These are phyloP conservation scores for Sebastes iracundus DNA, from an alignment of 2,797 vertebrate genomes.

Conservation along the genomic window DNA sequence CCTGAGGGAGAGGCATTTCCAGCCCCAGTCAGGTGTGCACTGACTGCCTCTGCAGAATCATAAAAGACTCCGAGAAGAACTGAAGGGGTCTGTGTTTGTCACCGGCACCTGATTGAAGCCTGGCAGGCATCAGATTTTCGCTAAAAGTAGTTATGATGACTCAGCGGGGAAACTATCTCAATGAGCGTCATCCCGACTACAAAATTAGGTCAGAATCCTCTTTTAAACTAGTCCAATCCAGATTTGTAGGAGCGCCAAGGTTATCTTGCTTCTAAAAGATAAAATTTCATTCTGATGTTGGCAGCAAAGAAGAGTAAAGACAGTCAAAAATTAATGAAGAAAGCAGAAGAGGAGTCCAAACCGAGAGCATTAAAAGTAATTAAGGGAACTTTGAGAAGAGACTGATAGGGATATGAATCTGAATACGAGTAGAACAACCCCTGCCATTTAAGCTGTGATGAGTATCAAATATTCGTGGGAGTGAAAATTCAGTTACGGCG, in stretches of 20 bases:
- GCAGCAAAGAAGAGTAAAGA: not conserved
- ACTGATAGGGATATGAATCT: not conserved
- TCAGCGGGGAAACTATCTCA: conserved; percentile 18
- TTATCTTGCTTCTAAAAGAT: not conserved
- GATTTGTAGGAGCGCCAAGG: not conserved
- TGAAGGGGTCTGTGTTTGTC: conserved; percentile 16
- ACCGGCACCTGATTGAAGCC: conserved; percentile 30
- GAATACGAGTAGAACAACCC: not conserved
- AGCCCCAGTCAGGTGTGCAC: conserved; percentile 45
- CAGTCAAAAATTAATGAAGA: conserved; percentile 17
- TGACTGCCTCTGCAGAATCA: conserved; percentile 23
- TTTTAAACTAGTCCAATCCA: conserved; percentile 19
- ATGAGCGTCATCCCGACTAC: not conserved
- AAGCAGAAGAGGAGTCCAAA: not conserved
- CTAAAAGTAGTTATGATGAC: conserved; percentile 37
- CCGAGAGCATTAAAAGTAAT: conserved; percentile 20
- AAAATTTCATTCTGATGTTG: conserved; percentile 3
- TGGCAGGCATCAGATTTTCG: conserved; percentile 10
- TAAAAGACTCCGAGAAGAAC: conserved; percentile 14
- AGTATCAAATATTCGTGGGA: conserved; percentile 36
- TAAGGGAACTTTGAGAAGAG: not conserved
- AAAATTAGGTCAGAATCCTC: conserved; percentile 20
- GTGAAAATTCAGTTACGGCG: conserved; percentile 31
- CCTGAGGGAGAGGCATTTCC: conserved; percentile 57
- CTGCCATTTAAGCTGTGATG: conserved; percentile 46